Conservation (phyloP, 1,140 invertebrate species). For the Trichonephila clavipes region DNA sequence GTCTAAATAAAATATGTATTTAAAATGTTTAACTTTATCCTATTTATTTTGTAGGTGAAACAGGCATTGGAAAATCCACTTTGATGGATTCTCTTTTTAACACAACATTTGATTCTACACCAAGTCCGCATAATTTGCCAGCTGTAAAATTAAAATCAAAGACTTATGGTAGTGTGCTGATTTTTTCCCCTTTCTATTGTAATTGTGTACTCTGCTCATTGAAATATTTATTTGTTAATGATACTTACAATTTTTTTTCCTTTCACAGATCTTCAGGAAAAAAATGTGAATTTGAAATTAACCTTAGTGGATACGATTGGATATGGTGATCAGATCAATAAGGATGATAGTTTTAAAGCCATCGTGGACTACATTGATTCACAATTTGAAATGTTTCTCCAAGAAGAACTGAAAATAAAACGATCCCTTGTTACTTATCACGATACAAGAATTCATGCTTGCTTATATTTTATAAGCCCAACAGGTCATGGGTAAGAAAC, state of each 20-base stretch:
- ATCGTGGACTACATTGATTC: constrained; percentile 99
- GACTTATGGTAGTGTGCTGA: constrained; percentile 68
- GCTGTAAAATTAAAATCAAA: constrained; percentile 76
- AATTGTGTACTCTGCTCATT: not conserved
- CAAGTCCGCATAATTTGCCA: constrained; percentile 76
- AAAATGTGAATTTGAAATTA: constrained; percentile 95
- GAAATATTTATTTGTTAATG: not conserved
- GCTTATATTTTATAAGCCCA: constrained; percentile 99
- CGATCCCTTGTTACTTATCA: constrained; percentile 93
- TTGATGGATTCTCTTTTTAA: constrained; percentile 99
- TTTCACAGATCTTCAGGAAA: constrained; percentile 92
- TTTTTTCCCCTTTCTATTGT: not conserved
- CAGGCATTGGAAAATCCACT: constrained; percentile 95
- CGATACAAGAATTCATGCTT: constrained; percentile 97
- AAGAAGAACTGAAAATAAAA: constrained; percentile 99
- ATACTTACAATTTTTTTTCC: not conserved
- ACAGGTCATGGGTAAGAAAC: constrained; percentile 87
- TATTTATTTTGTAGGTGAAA: constrained; percentile 66
- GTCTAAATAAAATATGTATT: no score
- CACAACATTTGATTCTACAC: constrained; percentile 85
- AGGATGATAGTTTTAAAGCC: constrained; percentile 88
- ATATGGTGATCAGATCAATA: constrained; percentile 99
- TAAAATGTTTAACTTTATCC: no score
- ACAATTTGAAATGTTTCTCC: constrained; percentile 97
- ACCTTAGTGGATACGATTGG: constrained; percentile 99